Conservation (phyloP, 2,113 vertebrate genomes). For the Pangasianodon gigas region DNA sequence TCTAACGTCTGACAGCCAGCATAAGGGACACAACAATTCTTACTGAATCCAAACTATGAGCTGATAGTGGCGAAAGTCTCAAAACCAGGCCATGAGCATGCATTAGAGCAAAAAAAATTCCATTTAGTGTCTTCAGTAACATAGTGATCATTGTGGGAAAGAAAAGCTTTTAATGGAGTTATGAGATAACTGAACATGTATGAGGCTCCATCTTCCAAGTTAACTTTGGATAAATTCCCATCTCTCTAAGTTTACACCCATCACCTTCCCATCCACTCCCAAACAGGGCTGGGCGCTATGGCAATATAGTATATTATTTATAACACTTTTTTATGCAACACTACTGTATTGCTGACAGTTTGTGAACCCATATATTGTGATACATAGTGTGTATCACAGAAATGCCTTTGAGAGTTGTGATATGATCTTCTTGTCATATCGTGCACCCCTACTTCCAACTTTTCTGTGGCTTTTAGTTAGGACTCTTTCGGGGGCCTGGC, state of each 20-base stretch:
- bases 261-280: background rate
- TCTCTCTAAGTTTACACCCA: background rate
- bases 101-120: background rate
- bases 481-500: background rate
- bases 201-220: background rate
- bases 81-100: slow-evolving; percentile 10
- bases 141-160: background rate
- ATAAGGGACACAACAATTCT: slow-evolving; percentile 46
- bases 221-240: background rate
- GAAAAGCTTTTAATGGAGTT: background rate
- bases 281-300: background rate
- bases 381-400: background rate
- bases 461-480: background rate
- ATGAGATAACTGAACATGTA: background rate
- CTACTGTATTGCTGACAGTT: background rate
- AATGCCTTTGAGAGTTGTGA: background rate
- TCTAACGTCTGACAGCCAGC: slow-evolving; percentile 37
- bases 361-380: background rate
- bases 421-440: background rate
- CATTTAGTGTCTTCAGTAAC: background rate
- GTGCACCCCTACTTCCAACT: background rate
- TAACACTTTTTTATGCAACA: background rate
- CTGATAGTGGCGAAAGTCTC: slow-evolving; percentile 18
- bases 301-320: background rate
- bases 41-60: slow-evolving; percentile 26